Percentiles rank a stretch among this genome's conserved stretches.
phyloP scores from a whole-genome alignment of 2,888 invertebrate species.

The Torymus auratus region DNA sequence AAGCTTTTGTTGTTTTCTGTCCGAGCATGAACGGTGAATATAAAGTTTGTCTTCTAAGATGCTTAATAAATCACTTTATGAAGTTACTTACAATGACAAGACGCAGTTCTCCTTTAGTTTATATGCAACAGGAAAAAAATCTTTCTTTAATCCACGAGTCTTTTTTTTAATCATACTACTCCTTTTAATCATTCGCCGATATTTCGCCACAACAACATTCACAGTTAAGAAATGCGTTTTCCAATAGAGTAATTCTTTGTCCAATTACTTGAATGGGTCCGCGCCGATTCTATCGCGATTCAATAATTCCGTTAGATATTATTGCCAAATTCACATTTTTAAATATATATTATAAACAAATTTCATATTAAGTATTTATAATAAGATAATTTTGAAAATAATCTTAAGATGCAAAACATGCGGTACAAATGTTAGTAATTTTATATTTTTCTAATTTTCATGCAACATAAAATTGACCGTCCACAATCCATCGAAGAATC shows the following conservation, averaged over 20 bases:
- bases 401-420: slow-evolving; percentile 36
- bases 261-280: slow-evolving; percentile 12
- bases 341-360: neutral
- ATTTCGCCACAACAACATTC: slow-evolving; percentile 31
- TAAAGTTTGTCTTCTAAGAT: slow-evolving; percentile 39
- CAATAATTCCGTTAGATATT: neutral
- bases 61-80: slow-evolving; percentile 45
- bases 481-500: too few relatives aligned
- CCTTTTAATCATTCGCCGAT: slow-evolving; percentile 17
- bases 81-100: slow-evolving; percentile 58
- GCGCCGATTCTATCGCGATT: too few relatives aligned
- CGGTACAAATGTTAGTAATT: slow-evolving; percentile 7
- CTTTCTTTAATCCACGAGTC: slow-evolving; percentile 35
- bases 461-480: slow-evolving; percentile 35
- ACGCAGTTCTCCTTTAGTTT: slow-evolving; percentile 55
- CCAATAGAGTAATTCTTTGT: slow-evolving; percentile 11
- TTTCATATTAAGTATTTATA: slow-evolving; percentile 1
- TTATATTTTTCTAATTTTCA: slow-evolving; percentile 28
- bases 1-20: slow-evolving; percentile 5
- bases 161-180: slow-evolving; percentile 27
- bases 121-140: slow-evolving; percentile 58
- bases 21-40: slow-evolving; percentile 34
- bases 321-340: slow-evolving; percentile 28
- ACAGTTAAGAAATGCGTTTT: slow-evolving; percentile 31
- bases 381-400: slow-evolving; percentile 26